Percentiles rank a stretch among this genome's conserved stretches.
These are phyloP conservation scores for Cryptosula pallasiana DNA, from an alignment of 2,888 invertebrate species.

Conservation along the genomic window DNA sequence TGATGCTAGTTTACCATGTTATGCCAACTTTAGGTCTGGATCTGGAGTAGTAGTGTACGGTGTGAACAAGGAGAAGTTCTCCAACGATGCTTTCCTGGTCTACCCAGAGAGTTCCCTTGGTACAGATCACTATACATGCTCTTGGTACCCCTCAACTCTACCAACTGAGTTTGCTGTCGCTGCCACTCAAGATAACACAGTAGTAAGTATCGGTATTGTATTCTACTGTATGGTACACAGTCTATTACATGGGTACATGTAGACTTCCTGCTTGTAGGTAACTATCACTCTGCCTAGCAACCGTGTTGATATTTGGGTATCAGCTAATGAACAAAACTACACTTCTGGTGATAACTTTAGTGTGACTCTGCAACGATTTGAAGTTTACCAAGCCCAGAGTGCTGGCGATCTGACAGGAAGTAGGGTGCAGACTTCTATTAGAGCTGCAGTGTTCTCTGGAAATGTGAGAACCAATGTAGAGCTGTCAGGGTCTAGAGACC, in stretches of 20 bases:
- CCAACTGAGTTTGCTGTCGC: conserved; percentile 16
- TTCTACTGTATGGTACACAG: too few species aligned
- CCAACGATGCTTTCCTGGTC: conserved; percentile 19
- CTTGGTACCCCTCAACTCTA: conserved; percentile 5
- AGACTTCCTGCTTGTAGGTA: too few species aligned
- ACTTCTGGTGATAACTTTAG: not conserved
- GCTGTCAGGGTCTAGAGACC: conserved; percentile 3
- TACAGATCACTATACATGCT: conserved; percentile 6
- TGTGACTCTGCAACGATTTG: not conserved
- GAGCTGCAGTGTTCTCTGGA: conserved; percentile 22
- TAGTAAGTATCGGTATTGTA: too few species aligned
- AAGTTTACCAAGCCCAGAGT: conserved; percentile 10
- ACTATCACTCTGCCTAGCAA: not conserved
- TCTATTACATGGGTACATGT: too few species aligned
- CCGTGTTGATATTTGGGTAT: not conserved
- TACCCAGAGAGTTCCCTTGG: conserved; percentile 5
- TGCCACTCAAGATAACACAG: not conserved
- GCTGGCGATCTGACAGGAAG: conserved; percentile 19
- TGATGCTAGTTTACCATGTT: too few species aligned
- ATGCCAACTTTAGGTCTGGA: not conserved
- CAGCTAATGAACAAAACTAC: conserved; percentile 2
- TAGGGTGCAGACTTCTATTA: not conserved
- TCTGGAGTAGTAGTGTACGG: conserved; percentile 11
- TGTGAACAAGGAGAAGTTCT: conserved; percentile 22
- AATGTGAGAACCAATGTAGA: conserved; percentile 18